Base-by-base conservation (phyloP, 2,888 invertebrate genomes). In the Orchesella flavescens region DNA sequence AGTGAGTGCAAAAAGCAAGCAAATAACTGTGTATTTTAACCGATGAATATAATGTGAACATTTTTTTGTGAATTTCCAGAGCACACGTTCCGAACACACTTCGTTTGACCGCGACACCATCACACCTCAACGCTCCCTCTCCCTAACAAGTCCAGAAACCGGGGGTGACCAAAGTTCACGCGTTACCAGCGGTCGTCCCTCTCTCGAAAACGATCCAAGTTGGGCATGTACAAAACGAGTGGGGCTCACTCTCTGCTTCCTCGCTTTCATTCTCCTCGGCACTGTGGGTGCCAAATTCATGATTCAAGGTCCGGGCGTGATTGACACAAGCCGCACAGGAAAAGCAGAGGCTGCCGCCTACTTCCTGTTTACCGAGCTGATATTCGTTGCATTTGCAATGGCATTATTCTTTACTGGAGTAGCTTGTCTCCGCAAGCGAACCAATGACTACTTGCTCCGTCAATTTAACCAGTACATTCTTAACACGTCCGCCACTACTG, bases 221-320 rank as follows among this genome's bases (percentile, higher is more conserved):
- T 83, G 84, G 84, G 82, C 77, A 34, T 84, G 86, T 9, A 85
- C 86, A n/a, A 88, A 88, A 71, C 71, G 85, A 15, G 69, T 88
- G 21, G 87, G 87, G n/a, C 82, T 88, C 10, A 85, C 86, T 1
- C 84, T 88, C 5, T 88, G 87, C 68, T 88, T 88, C 84, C 69
- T 87, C 73, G 85, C 87, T 43, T 88, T 87, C 66, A 86, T 88
- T 46, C 78, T 88, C 13, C 68, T 88, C 17, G 68, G 86, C 7
- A 85, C 85, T 0, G 86, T 86, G 10, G 81, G 79, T 23, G 86
- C 85, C 0, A 87, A 87, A 55, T 85, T 80, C 43, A 78, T 83
- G 83, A 78, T 77, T 9, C 78, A 83, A 73, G 78, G 84, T 15
- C 84, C 85, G 9, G 74, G 83, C 1, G 68, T 86, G 1, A 85